Percentiles rank a stretch among this genome's conserved stretches.
phyloP scores from a whole-genome alignment of 2,888 invertebrate genomes.

The Octodonta nipae region DNA sequence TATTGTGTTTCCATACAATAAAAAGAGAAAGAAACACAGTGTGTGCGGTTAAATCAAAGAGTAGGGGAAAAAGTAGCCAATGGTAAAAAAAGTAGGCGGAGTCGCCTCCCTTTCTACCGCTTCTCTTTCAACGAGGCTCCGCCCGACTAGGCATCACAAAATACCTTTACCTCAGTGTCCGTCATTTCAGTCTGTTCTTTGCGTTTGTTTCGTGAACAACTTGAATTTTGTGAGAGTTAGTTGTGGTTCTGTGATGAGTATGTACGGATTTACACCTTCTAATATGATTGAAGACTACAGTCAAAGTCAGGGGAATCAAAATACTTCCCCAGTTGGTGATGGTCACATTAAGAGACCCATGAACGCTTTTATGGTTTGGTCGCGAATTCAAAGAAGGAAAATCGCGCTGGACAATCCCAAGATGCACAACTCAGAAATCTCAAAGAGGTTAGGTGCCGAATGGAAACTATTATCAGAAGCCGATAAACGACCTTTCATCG shows the following conservation, averaged over 20 bases:
- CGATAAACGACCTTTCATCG: slow-evolving; percentile 87
- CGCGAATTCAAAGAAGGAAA: slow-evolving; percentile 76
- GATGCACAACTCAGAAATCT: slow-evolving; percentile 83
- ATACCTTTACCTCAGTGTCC: slow-evolving; percentile 19
- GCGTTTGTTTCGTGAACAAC: slow-evolving; percentile 16
- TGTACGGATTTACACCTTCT: slow-evolving; percentile 23
- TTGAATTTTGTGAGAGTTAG: slow-evolving; percentile 11
- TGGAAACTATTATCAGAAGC: slow-evolving; percentile 81
- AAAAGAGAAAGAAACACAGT: slow-evolving; percentile 16
- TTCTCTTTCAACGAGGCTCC: slow-evolving; percentile 22
- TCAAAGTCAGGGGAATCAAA: slow-evolving; percentile 16
- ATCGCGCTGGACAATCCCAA: slow-evolving; percentile 90
- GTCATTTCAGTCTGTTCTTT: slow-evolving; percentile 23
- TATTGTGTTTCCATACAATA: slow-evolving; percentile 15
- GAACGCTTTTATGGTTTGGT: slow-evolving; percentile 99
- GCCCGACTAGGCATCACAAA: slow-evolving; percentile 20
- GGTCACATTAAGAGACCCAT: slow-evolving; percentile 90
- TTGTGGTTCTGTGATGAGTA: slow-evolving; percentile 19
- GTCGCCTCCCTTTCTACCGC: slow-evolving; percentile 20
- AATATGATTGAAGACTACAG: slow-evolving; percentile 31
- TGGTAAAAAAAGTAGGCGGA: slow-evolving; percentile 30
- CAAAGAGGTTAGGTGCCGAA: slow-evolving; percentile 80
- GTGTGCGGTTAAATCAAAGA: slow-evolving; percentile 17
- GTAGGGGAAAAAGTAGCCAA: slow-evolving; percentile 27
- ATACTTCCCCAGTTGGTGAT: slow-evolving; percentile 30